A percentile compares a stretch with the other conserved stretches of the same genome.
Evolutionary conservation across 2,797 vertebrate genomes (phyloP).

Genomic region (Loriculus beryllinus): DNA sequence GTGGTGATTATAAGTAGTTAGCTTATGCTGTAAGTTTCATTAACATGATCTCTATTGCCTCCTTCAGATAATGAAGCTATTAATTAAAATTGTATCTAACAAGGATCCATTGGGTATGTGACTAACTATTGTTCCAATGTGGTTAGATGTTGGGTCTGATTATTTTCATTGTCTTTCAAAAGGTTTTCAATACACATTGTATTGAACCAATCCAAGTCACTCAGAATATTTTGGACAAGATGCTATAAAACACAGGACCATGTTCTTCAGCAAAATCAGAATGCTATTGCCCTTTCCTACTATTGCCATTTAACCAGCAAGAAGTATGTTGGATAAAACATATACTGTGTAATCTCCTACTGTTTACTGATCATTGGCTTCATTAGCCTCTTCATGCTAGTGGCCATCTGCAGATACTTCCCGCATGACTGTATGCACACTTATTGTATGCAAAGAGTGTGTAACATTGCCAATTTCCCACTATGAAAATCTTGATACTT

Average conservation of each 20-base stretch:
- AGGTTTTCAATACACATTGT: not conserved
- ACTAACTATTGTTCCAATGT: not conserved
- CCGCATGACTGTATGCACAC: not conserved
- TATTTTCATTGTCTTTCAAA: conserved; percentile 3
- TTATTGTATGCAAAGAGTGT: not conserved
- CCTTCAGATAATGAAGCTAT: conserved; percentile 20
- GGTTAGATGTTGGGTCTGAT: not conserved
- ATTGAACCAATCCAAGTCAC: not conserved
- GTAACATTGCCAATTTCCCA: not conserved
- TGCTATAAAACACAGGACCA: not conserved
- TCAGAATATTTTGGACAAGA: not conserved
- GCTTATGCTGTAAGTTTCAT: conserved; percentile 5
- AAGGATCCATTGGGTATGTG: not conserved
- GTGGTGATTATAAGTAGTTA: conserved; percentile 11
- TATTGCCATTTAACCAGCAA: not conserved
- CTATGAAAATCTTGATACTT: not conserved
- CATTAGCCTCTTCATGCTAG: not conserved
- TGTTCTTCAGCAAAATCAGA: not conserved
- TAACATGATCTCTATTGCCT: conserved; percentile 21
- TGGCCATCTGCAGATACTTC: not conserved
- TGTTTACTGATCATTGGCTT: not conserved
- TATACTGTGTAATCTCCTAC: not conserved
- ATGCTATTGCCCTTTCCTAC: not conserved
- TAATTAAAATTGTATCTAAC: conserved; percentile 20
- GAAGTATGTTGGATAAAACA: not conserved